Percentiles rank a stretch among this genome's conserved stretches.
These are phyloP conservation scores for Abramis brama DNA, from an alignment of 2,113 vertebrate species.

Conservation along the genomic window DNA sequence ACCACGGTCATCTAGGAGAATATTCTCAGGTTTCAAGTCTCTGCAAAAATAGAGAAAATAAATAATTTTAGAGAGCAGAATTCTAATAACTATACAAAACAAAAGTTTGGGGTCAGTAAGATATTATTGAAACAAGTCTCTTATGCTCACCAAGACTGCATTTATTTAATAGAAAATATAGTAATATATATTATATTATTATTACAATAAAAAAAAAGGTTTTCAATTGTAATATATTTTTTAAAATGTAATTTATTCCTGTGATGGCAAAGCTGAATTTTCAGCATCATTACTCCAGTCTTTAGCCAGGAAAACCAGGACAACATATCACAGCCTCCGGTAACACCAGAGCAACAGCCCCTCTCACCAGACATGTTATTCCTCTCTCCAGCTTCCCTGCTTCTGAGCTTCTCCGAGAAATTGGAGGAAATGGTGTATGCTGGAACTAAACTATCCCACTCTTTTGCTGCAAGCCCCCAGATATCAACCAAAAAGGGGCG, in stretches of 20 bases:
- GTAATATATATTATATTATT: neutral
- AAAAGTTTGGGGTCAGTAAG: neutral
- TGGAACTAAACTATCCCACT: too few species aligned
- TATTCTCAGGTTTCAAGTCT: constrained; percentile 58
- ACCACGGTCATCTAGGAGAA: constrained; percentile 57
- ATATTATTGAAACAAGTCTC: neutral
- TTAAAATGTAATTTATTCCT: neutral
- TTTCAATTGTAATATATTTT: neutral
- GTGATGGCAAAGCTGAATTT: neutral
- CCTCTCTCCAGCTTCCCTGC: too few species aligned
- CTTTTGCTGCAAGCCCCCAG: too few species aligned
- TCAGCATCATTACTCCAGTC: neutral
- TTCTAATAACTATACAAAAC: neutral
- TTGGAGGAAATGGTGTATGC: too few species aligned
- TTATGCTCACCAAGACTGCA: neutral
- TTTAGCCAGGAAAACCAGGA: neutral
- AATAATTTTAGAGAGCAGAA: neutral
- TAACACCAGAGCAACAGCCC: too few species aligned
- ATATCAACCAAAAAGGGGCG: too few species aligned
- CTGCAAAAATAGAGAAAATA: constrained; percentile 21
- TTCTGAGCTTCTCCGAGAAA: too few species aligned
- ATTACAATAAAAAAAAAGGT: neutral
- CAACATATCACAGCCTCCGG: too few species aligned
- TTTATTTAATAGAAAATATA: neutral
- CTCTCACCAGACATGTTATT: too few species aligned